Percentiles rank a stretch among this genome's conserved stretches.
phyloP scores from a whole-genome alignment of 2,797 vertebrate species.

The Macropodus opercularis region DNA sequence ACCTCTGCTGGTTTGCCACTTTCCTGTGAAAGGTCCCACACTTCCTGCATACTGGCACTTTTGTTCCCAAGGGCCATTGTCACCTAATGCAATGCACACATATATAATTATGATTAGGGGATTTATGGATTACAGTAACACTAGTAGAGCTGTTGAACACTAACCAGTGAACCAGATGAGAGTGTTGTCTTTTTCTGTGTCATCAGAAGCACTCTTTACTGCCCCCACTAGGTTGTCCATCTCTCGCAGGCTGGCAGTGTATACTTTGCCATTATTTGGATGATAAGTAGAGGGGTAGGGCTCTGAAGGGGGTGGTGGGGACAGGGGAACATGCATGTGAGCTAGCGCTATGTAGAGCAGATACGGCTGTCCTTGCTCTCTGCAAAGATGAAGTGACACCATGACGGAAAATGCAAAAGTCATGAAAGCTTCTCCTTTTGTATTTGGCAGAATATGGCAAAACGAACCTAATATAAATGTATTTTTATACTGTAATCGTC shows the following conservation, averaged over 20 bases:
- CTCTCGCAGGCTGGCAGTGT: constrained; percentile 83
- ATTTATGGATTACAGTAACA: neutral
- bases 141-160: neutral
- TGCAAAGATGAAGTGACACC: constrained; percentile 54
- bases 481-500: neutral
- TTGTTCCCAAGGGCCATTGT: constrained; percentile 96
- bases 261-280: constrained; percentile 52
- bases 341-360: constrained; percentile 91
- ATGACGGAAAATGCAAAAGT: neutral
- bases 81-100: constrained; percentile 79
- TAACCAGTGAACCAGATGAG: constrained; percentile 93
- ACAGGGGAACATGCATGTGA: constrained; percentile 95
- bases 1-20: constrained; percentile 92
- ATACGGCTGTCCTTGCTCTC: constrained; percentile 84
- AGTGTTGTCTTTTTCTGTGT: constrained; percentile 77
- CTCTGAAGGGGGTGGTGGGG: constrained; percentile 59
- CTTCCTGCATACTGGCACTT: constrained; percentile 94
- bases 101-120: neutral
- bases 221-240: constrained; percentile 90
- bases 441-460: neutral
- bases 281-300: constrained; percentile 12
- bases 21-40: constrained; percentile 87
- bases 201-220: constrained; percentile 81
- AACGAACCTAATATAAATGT: too few species aligned
- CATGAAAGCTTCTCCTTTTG: neutral